Evolutionary conservation across 2,797 vertebrate species (phyloP), one percentile per base, ranked within the genome.

Genomic region (Darevskia nairensis): DNA sequence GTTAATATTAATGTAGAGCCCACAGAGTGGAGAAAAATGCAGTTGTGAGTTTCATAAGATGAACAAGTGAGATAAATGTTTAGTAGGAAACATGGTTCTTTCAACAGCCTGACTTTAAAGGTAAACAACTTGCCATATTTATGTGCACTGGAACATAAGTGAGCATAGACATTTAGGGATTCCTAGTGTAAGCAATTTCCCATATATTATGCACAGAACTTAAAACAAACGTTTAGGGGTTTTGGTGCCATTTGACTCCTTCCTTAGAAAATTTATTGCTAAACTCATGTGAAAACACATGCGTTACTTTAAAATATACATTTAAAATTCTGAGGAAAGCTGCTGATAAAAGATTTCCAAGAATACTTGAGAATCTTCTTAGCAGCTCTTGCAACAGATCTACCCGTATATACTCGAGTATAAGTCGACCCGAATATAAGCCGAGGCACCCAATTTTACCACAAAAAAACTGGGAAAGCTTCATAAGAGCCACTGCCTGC

Each of bases 1-100:
- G 92, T 90, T 94, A 97, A 96, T 96, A 96, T 96, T 97, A 97
- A 96, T 97, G 96, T 97, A 97, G 97, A 97, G 97, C 96, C 97
- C 95, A 95, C 59, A 86, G 88, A 82, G 3, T 64, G 66, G 85
- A 91, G 83, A 93, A 86, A 95, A 91, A 88, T 21, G 91, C 88
- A 94, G 82, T 88, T 93, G 88, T 77, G 61, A 32, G 81, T 7
- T 87, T 89, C 84, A 17, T 94, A 80, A 93, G 87, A 46, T 15
- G 84, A 74, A 90, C 27, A 0, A 91, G n/a, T 93, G 80, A 72
- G 66, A 32, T 78, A 68, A 92, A 82, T 81, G 32, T 82, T 82
- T 75, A 46, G 6, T 86, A 87, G 91, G 88, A 17, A 88, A 86
- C 78, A 83, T 80, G 78, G 71, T 3, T 8, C 93, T 92, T 92